These are phyloP conservation scores for Oreotragus oreotragus DNA, from an alignment of 2,113 vertebrate species.

Conservation along the genomic window DNA sequence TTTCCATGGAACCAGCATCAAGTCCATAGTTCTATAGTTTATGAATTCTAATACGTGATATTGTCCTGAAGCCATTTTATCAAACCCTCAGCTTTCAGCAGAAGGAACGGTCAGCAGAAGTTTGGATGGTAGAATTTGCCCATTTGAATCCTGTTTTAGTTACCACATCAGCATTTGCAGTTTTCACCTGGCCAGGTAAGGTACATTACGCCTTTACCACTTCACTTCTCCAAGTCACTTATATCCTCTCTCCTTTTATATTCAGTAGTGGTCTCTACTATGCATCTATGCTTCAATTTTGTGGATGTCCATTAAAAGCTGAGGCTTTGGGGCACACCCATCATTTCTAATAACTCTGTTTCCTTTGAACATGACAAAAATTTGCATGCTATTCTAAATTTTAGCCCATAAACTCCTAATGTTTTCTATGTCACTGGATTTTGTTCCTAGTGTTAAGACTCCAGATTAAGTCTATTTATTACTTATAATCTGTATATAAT, in stretches of 20 bases:
- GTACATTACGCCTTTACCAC: not conserved
- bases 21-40: not conserved
- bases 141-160: not conserved
- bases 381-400: conserved; percentile 18
- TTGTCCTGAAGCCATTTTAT: not conserved
- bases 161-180: not conserved
- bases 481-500: conserved; percentile 37
- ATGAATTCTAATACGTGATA: conserved; percentile 8
- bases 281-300: not conserved
- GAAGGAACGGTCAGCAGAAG: conserved; percentile 1
- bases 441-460: conserved; percentile 18
- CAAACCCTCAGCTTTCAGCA: not conserved
- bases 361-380: conserved; percentile 23
- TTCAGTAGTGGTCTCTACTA: not conserved
- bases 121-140: not conserved
- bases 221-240: not conserved
- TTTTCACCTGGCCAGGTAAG: not conserved
- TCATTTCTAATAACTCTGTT: not conserved
- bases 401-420: not conserved
- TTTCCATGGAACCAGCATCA: not conserved
- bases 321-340: not conserved
- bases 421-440: not conserved
- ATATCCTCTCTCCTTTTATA: not conserved
- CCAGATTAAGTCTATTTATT: conserved; percentile 51
- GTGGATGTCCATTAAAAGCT: not conserved